A percentile compares a stretch with the other conserved stretches of the same genome.
Evolutionary conservation across 2,797 vertebrate species (phyloP).

Genomic region (Acanthis flammea): DNA sequence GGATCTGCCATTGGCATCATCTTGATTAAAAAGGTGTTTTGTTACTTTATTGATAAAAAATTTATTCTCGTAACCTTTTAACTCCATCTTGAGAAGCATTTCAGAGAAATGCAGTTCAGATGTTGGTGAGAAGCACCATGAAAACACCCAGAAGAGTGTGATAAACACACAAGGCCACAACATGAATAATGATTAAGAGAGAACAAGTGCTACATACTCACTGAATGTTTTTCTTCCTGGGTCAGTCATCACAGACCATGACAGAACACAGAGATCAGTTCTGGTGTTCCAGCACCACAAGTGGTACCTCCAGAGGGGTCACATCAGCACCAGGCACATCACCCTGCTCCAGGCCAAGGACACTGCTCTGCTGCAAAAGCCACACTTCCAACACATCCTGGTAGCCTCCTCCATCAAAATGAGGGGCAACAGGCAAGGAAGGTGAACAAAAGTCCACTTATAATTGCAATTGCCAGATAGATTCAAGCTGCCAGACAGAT

Average conservation of each 20-base stretch:
- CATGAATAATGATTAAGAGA: fast-evolving
- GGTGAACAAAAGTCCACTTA: background rate
- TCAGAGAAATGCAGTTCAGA: background rate
- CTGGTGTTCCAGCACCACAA: background rate
- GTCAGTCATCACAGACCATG: background rate
- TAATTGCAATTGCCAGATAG: background rate
- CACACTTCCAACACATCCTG: background rate
- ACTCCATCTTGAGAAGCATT: background rate
- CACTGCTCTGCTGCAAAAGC: background rate
- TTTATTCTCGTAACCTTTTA: background rate
- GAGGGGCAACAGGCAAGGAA: background rate
- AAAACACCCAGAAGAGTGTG: background rate
- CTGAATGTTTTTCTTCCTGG: background rate
- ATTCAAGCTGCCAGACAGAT: background rate
- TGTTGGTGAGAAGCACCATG: background rate
- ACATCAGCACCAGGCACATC: background rate
- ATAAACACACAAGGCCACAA: background rate
- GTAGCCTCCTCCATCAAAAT: background rate
- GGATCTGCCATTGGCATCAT: background rate
- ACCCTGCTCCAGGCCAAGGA: background rate
- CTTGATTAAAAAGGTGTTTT: background rate
- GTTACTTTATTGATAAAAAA: background rate
- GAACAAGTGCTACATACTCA: fast-evolving
- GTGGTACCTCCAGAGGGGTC: background rate
- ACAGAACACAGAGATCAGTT: background rate